Evolutionary conservation across 2,888 invertebrate species (phyloP).

Genomic region (Meloe dianella): DNA sequence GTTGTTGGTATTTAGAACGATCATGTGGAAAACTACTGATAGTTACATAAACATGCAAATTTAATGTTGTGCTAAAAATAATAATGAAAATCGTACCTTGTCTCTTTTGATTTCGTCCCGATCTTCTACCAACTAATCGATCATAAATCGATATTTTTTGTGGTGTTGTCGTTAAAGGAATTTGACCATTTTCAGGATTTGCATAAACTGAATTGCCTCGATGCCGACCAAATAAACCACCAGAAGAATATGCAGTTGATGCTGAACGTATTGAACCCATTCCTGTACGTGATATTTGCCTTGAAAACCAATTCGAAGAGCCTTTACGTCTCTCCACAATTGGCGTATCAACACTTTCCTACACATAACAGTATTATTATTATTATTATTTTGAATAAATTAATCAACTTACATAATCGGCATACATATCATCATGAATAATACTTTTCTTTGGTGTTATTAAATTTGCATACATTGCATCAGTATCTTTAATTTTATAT

Average conservation of each 20-base stretch:
- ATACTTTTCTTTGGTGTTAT: constrained; percentile 69
- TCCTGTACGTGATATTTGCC: constrained; percentile 82
- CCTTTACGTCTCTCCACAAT: constrained; percentile 80
- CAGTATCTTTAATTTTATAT: constrained; percentile 83
- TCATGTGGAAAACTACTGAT: constrained; percentile 19
- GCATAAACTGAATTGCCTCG: constrained; percentile 78
- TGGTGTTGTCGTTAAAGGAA: constrained; percentile 63
- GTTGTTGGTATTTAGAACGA: constrained; percentile 16
- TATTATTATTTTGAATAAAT: constrained; percentile 12
- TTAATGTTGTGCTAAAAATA: neutral
- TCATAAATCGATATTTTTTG: constrained; percentile 85
- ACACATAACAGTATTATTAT: constrained; percentile 36
- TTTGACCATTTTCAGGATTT: constrained; percentile 60
- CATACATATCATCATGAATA: constrained; percentile 82
- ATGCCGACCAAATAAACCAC: constrained; percentile 76
- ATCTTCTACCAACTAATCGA: constrained; percentile 80
- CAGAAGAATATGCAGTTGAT: constrained; percentile 84
- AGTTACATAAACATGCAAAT: constrained; percentile 16
- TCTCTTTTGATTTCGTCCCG: constrained; percentile 72
- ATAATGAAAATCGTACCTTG: constrained; percentile 65
- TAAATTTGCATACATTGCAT: constrained; percentile 85
- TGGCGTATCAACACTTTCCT: constrained; percentile 91
- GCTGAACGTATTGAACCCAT: constrained; percentile 87
- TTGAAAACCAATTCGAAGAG: constrained; percentile 78
- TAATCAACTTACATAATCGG: constrained; percentile 79